Evolutionary conservation across 2,797 vertebrate genomes (phyloP), one percentile per base, ranked within the genome.

Genomic region (Poeciliopsis infans): DNA sequence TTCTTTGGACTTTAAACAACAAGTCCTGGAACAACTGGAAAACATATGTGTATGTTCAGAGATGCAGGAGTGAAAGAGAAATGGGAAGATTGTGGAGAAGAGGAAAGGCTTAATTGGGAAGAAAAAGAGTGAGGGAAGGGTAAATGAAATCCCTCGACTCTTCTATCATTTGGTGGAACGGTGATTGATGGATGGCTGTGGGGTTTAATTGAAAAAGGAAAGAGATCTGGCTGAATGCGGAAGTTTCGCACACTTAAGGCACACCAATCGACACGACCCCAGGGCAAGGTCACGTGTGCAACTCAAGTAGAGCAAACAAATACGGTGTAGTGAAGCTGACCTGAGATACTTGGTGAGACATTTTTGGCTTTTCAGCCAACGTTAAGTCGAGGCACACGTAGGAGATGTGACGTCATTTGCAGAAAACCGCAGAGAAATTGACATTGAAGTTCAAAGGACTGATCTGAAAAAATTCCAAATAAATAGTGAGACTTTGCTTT

Each of bases 151-250:
- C 57, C 59, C 51, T 16, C 20, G 69, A 0, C 1, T 69, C 49
- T 61, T 73, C 85, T 45, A 74, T 82, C 53, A 33, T 75, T 79
- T 55, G 43, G 68, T n/a, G 45, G 7, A 55, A 15, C n/a, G 1
- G 69, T 72, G 75, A 86, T 86, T 18, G 7, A 86, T 81, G 4
- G 47, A 72, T 1, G 20, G 2, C 51, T 46, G 25, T 57, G 68
- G 45, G 43, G 64, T 76, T 74, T 74, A 61, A 86, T 39, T 74
- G 55, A 11, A 53, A 31, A 70, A 45, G 74, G 31, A 79, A 61
- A 51, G 4, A 7, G 57, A 11, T 31, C 3, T 28, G 76, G 15
- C 15, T 70, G 53, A 68, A 46, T 10, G 1, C n/a, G 41, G 55
- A 80, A 71, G 49, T 51, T 51, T 47, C 69, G 64, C 55, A 79